These are phyloP conservation scores for Leucophenga maculata DNA, from an alignment of 2,888 invertebrate genomes.

Conservation along the genomic window DNA sequence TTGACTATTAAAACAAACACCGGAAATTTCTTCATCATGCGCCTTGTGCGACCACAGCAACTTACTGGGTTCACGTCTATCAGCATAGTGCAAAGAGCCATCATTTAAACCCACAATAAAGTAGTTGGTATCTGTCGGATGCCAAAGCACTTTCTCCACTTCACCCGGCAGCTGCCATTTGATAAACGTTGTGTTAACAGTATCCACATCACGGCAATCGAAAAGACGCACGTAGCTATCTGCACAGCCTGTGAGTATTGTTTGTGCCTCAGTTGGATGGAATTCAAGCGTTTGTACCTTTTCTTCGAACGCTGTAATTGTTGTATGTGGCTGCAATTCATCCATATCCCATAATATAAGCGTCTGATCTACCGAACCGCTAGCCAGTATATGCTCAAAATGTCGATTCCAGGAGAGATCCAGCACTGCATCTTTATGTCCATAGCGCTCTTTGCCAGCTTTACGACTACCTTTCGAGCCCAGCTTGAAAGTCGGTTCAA, in stretches of 20 bases:
- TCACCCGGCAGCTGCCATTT: conserved; percentile 83
- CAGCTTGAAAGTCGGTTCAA: conserved; percentile 89
- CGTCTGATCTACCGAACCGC: conserved; percentile 92
- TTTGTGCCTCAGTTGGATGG: conserved; percentile 87
- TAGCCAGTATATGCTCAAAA: conserved; percentile 87
- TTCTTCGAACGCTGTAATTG: conserved; percentile 81
- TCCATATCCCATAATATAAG: conserved; percentile 94
- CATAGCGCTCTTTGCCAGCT: conserved; percentile 79
- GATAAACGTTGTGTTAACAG: conserved; percentile 66
- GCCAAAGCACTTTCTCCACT: conserved; percentile 91
- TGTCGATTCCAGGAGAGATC: conserved; percentile 92
- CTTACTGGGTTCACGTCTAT: conserved; percentile 78
- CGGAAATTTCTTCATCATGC: conserved; percentile 89
- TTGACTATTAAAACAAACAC: conserved; percentile 81
- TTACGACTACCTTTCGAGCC: conserved; percentile 83
- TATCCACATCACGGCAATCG: conserved; percentile 87
- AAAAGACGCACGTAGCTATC: conserved; percentile 85
- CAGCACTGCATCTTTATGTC: conserved; percentile 92
- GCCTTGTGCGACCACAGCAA: conserved; percentile 83
- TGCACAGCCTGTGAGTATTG: conserved; percentile 86
- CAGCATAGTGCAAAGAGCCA: conserved; percentile 82
- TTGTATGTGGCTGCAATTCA: conserved; percentile 82
- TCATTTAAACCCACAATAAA: conserved; percentile 79
- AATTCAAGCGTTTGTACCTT: conserved; percentile 89
- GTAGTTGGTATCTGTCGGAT: conserved; percentile 82